These are phyloP conservation scores for Drosophila neotestacea DNA, from an alignment of 2,888 invertebrate genomes.

Conservation along the genomic window DNA sequence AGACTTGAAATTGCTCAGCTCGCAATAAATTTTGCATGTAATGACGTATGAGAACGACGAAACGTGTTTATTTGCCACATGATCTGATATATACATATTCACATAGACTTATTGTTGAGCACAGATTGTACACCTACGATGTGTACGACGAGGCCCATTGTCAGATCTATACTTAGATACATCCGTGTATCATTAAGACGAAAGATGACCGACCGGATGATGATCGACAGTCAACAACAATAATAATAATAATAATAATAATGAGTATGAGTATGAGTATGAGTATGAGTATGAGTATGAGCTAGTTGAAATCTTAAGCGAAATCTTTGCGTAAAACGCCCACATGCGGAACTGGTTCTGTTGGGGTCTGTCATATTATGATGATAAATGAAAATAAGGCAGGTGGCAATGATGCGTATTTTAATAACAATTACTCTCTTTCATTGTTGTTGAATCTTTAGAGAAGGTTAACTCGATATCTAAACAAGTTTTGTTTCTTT, in stretches of 20 bases:
- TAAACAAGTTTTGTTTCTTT: constrained; percentile 2
- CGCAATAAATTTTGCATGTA: constrained; percentile 23
- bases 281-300: not conserved
- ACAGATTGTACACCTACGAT: constrained; percentile 12
- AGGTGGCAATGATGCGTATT: constrained; percentile 26
- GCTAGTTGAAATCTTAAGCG: constrained; percentile 24
- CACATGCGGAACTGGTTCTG: constrained; percentile 37
- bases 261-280: not conserved
- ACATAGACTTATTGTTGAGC: not conserved
- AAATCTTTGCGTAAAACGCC: constrained; percentile 37
- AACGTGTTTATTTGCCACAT: constrained; percentile 45
- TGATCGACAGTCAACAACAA: constrained; percentile 25
- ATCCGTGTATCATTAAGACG: constrained; percentile 53
- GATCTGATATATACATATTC: constrained; percentile 37
- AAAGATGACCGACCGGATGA: constrained; percentile 59
- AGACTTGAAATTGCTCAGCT: constrained; percentile 21
- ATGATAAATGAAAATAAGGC: constrained; percentile 11
- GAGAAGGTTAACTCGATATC: constrained; percentile 20
- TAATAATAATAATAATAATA: constrained; percentile 6
- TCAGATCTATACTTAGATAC: constrained; percentile 39
- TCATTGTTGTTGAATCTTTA: constrained; percentile 10
- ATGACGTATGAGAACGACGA: constrained; percentile 41
- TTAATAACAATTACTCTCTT: not conserved
- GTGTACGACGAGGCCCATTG: constrained; percentile 26
- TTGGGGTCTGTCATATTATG: not conserved